Base-by-base conservation (phyloP, 2,797 vertebrate species). In the Hapalemur alaotrensis region DNA sequence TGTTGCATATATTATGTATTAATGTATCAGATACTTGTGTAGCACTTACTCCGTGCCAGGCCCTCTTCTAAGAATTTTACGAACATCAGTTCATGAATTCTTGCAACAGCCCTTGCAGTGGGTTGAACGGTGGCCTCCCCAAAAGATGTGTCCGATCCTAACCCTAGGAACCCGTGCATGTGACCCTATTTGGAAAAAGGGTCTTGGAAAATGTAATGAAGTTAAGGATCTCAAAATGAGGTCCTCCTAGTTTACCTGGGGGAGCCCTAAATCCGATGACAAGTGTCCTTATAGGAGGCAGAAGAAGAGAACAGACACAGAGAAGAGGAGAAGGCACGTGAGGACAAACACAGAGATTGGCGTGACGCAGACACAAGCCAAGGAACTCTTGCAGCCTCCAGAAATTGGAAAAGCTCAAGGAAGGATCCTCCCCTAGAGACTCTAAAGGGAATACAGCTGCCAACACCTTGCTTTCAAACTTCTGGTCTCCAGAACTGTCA, bases 351-450 rank as follows among this genome's bases (percentile, higher is more conserved):
- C 30, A 28, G 82, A 85, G 35, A 14, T 0, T 15, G 38, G 14
- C 11, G 9, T 7, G n/a, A 20, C 2, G 0, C 2, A 1, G 54
- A 46, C 84, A 65, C 63, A 32, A 25, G 28, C 50, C 46, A 17
- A 50, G 38, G 38, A 15, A 11, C 15, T 11, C 52, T 1, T 41
- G 25, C 41, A 32, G 8, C 22, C 76, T 30, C 54, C 10, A 1
- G 41, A 30, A 35, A 22, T 10, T 0, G 0, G 17, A 50, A n/a
- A 59, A 48, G 52, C 38, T 18, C 52, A 35, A 18, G 52, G 7
- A 28, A 14, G 15, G 9, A 14, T 4, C 4, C 50, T 50, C 14
- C 18, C 28, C 6, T 0, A 0, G 52, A 28, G 63, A 2, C 41
- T 72, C 41, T 25, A 6, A 46, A 32, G 22, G 54, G 25, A n/a